These are phyloP conservation scores for Saccostrea cuccullata DNA, from an alignment of 1,140 invertebrate species.

Conservation along the genomic window DNA sequence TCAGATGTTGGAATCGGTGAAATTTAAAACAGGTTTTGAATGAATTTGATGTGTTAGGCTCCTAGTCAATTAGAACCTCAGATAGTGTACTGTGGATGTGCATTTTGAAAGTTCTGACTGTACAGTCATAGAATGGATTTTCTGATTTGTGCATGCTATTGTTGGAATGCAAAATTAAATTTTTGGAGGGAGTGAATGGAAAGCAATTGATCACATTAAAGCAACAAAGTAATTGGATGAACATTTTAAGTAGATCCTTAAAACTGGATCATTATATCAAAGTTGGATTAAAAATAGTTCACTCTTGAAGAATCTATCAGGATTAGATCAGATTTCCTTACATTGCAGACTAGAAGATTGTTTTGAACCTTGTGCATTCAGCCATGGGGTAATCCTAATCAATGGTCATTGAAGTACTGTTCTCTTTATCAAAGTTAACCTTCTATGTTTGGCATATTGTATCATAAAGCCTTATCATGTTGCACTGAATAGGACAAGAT, in stretches of 20 bases:
- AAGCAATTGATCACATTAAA: not conserved
- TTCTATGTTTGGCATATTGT: not conserved
- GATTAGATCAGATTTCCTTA: not conserved
- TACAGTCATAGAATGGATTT: not conserved
- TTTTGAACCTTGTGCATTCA: slow-evolving; percentile 33
- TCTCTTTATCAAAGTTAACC: not conserved
- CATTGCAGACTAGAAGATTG: not conserved
- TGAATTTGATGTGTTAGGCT: not conserved
- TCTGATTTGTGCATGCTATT: not conserved
- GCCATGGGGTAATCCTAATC: not conserved
- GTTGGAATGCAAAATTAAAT: not conserved
- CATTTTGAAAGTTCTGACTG: not conserved
- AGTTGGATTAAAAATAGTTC: not conserved
- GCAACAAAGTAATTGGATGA: not conserved
- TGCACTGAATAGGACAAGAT: not conserved
- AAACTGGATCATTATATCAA: not conserved
- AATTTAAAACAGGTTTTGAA: slow-evolving; percentile 5
- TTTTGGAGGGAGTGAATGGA: no score
- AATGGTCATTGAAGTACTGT: not conserved
- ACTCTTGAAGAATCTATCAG: not conserved
- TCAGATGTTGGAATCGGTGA: not conserved
- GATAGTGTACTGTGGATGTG: not conserved
- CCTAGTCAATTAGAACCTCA: not conserved
- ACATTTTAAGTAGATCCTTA: not conserved
- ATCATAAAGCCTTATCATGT: not conserved